phyloP scores from a whole-genome alignment of 2,888 invertebrate species.

The Anthophora plumipes region DNA sequence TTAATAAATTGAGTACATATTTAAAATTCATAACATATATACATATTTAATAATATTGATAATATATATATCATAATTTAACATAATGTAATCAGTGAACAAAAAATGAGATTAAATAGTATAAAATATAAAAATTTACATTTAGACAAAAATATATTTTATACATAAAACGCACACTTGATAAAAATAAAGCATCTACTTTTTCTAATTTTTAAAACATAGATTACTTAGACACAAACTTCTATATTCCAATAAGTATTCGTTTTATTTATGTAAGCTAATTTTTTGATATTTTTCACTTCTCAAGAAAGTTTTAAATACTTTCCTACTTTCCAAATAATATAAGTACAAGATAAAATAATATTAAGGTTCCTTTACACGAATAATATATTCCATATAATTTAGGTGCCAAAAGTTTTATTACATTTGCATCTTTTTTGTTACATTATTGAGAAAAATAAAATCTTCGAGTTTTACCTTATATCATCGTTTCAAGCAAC shows the following conservation, averaged over 20 bases:
- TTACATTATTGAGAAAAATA: background rate
- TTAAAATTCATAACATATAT: conserved; percentile 7
- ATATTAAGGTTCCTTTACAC: background rate
- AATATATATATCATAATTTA: conserved; percentile 16
- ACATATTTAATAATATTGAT: conserved; percentile 11
- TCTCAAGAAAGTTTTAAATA: conserved; percentile 3
- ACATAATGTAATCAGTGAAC: conserved; percentile 16
- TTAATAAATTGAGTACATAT: conserved; percentile 35
- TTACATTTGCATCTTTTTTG: background rate
- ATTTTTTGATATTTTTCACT: too few species aligned
- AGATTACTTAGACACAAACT: too few species aligned
- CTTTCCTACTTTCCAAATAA: too few species aligned
- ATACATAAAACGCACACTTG: too few species aligned
- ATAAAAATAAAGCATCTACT: too few species aligned
- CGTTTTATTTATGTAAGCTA: too few species aligned
- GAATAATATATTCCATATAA: conserved; percentile 1
- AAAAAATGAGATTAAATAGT: background rate
- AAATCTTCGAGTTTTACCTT: background rate
- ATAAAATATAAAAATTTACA: conserved; percentile 2
- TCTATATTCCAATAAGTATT: too few species aligned
- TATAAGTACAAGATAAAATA: background rate
- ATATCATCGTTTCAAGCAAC: background rate
- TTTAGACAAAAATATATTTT: background rate
- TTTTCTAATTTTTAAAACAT: too few species aligned
- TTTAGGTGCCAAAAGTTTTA: conserved; percentile 2